These are phyloP conservation scores for Salticus scenicus DNA, from an alignment of 2,888 invertebrate species.

Conservation along the genomic window DNA sequence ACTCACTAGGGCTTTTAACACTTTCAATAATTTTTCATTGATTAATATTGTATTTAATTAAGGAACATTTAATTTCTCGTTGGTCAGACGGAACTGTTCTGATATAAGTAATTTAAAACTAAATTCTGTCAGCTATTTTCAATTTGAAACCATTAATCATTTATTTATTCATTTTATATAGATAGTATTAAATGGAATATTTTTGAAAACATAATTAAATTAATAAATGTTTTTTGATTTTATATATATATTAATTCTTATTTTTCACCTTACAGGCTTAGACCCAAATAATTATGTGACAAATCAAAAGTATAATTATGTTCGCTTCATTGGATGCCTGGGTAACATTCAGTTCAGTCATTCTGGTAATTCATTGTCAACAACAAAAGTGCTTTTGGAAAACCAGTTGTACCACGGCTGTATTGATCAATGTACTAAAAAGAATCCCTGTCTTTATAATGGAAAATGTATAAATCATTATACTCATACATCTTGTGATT, in stretches of 20 bases:
- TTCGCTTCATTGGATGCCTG: conserved; percentile 94
- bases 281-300: conserved; percentile 90
- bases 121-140: too few species aligned
- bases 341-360: conserved; percentile 84
- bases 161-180: too few species aligned
- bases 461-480: conserved; percentile 94
- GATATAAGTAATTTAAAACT: too few species aligned
- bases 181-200: too few species aligned
- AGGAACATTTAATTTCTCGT: too few species aligned
- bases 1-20: too few species aligned
- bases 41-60: too few species aligned
- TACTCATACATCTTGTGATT: conserved; percentile 91
- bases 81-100: too few species aligned
- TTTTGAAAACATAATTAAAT: too few species aligned
- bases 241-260: neutral
- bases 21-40: too few species aligned
- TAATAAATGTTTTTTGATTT: too few species aligned
- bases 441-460: conserved; percentile 90
- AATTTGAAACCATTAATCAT: too few species aligned
- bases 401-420: conserved; percentile 93
- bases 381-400: conserved; percentile 82
- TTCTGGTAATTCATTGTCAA: conserved; percentile 34
- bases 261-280: conserved; percentile 78
- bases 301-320: conserved; percentile 89
- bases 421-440: conserved; percentile 82